These are phyloP conservation scores for Poecilia gillii DNA, from an alignment of 2,797 vertebrate genomes.

Conservation along the genomic window DNA sequence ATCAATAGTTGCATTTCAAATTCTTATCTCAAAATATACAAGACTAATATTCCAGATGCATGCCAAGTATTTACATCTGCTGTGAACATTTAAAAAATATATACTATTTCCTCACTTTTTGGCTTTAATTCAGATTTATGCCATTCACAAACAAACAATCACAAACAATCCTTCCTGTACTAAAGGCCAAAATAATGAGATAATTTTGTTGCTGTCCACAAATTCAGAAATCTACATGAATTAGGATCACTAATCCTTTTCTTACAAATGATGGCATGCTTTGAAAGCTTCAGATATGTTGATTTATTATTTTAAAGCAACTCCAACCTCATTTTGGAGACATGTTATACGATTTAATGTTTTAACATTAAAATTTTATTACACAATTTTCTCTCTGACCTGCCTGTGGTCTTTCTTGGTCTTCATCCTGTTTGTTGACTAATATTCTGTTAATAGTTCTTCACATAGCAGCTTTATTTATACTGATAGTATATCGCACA, in stretches of 20 bases:
- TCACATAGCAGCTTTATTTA: background rate
- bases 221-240: background rate
- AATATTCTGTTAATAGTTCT: background rate
- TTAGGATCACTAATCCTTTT: background rate
- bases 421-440: background rate
- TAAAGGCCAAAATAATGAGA: background rate
- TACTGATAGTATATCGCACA: background rate
- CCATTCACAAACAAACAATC: background rate
- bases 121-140: background rate
- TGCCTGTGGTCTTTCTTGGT: background rate
- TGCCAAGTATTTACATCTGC: background rate
- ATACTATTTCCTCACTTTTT: background rate
- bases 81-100: background rate
- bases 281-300: background rate
- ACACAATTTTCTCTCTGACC: background rate
- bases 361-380: background rate
- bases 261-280: background rate
- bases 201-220: background rate
- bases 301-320: background rate
- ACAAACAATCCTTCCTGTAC: background rate
- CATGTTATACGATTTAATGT: background rate
- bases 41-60: background rate
- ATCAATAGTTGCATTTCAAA: background rate
- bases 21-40: background rate
- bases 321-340: background rate